These are phyloP conservation scores for Channa striata DNA, from an alignment of 2,797 vertebrate species.

Conservation along the genomic window DNA sequence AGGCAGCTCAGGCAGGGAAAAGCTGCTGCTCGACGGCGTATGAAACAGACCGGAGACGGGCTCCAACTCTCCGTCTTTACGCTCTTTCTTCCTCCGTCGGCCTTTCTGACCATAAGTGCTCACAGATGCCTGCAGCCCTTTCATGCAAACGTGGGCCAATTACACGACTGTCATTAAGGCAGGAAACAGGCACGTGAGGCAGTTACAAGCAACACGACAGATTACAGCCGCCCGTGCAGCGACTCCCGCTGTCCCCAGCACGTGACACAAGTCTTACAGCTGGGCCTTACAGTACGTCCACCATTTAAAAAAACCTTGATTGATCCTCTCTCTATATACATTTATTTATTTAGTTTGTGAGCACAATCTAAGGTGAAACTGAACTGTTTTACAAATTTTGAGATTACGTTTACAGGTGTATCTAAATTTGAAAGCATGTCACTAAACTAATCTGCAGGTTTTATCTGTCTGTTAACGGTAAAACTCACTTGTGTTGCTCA, in stretches of 20 bases:
- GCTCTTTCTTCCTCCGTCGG: slow-evolving; percentile 14
- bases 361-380: too few species aligned
- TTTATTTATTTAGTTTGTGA: too few species aligned
- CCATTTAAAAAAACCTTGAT: too few species aligned
- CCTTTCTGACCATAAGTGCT: slow-evolving; percentile 42
- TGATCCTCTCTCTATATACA: too few species aligned
- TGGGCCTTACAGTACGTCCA: too few species aligned
- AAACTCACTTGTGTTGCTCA: not conserved
- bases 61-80: slow-evolving; percentile 44
- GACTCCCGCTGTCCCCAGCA: not conserved
- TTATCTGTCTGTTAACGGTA: too few species aligned
- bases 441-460: not conserved
- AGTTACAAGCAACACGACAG: not conserved
- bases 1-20: slow-evolving; percentile 23
- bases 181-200: slow-evolving; percentile 49
- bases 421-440: not conserved
- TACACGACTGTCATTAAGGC: slow-evolving; percentile 40
- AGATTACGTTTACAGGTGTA: too few species aligned
- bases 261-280: too few species aligned
- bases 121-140: slow-evolving; percentile 61
- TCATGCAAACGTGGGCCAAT: slow-evolving; percentile 51
- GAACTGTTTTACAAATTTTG: too few species aligned
- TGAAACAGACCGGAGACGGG: slow-evolving; percentile 45
- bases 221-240: slow-evolving; percentile 40
- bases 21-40: slow-evolving; percentile 8